These are phyloP conservation scores for Sinohyriopsis cumingii DNA, from an alignment of 2,888 invertebrate species.

Conservation along the genomic window DNA sequence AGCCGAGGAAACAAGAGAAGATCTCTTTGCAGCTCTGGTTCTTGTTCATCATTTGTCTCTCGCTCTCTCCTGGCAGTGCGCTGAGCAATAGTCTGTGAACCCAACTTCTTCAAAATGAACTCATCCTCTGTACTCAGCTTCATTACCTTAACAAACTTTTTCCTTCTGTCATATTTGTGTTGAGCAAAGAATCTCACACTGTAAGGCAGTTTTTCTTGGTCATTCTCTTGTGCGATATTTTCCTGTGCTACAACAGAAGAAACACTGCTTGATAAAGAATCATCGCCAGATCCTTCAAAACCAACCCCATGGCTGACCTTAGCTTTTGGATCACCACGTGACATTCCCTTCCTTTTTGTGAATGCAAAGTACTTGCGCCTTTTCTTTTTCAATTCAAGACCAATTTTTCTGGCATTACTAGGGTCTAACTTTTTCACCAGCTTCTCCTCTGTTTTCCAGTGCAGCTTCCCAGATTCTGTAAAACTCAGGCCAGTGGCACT, in stretches of 20 bases:
- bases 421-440: slow-evolving; percentile 49
- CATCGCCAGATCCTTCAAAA: slow-evolving; percentile 1
- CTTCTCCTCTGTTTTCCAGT: slow-evolving; percentile 54
- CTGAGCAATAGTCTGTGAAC: slow-evolving; percentile 42
- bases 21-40: slow-evolving; percentile 19
- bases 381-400: slow-evolving; percentile 53
- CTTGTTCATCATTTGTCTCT: slow-evolving; percentile 15
- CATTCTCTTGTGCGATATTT: too few species aligned
- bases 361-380: slow-evolving; percentile 34
- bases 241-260: too few species aligned
- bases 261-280: too few species aligned
- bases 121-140: slow-evolving; percentile 43
- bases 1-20: slow-evolving; percentile 24
- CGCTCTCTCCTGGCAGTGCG: slow-evolving; percentile 16
- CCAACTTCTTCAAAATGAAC: slow-evolving; percentile 55
- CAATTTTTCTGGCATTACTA: slow-evolving; percentile 50
- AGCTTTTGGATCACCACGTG: slow-evolving; percentile 19
- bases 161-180: slow-evolving; percentile 35
- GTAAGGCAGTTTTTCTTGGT: slow-evolving; percentile 29
- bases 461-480: slow-evolving; percentile 44
- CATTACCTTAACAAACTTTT: slow-evolving; percentile 42
- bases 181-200: slow-evolving; percentile 29
- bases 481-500: slow-evolving; percentile 30
- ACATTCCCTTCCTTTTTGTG: slow-evolving; percentile 28
- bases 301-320: background rate